Percentiles rank a stretch among this genome's conserved stretches.
Conservation (phyloP, 2,113 vertebrate species). For the Vulpes lagopus region DNA sequence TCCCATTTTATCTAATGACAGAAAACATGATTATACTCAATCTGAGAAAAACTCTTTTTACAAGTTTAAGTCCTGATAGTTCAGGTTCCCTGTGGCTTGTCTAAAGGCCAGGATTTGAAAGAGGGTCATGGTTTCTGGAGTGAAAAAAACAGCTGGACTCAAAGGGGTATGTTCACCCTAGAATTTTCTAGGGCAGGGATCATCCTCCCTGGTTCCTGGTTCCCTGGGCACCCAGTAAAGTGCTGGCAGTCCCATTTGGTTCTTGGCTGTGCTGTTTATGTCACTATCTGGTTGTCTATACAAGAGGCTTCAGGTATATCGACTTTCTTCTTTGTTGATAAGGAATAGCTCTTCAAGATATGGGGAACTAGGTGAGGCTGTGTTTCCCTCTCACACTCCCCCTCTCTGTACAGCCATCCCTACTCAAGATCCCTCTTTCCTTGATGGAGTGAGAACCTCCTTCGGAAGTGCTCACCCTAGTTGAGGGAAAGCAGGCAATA, state of each 20-base stretch:
- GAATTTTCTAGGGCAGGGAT: neutral
- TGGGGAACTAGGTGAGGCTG: neutral
- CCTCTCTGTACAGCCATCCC: accelerated
- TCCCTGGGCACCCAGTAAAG: neutral
- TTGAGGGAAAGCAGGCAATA: neutral
- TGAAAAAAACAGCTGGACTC: neutral
- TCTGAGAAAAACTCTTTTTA: neutral
- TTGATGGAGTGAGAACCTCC: neutral
- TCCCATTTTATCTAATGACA: neutral
- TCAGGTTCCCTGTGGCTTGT: neutral
- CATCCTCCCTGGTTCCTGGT: neutral
- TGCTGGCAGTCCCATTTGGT: neutral
- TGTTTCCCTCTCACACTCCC: accelerated
- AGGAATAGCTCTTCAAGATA: neutral
- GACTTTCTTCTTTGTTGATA: neutral
- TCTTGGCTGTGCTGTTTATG: neutral
- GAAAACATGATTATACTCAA: neutral
- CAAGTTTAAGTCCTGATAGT: neutral
- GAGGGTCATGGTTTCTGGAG: neutral
- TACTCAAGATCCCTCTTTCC: neutral
- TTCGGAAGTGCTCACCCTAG: neutral
- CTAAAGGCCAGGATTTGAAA: neutral
- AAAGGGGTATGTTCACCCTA: neutral
- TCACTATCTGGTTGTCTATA: neutral
- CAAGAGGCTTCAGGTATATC: no score